A percentile compares a stretch with the other conserved stretches of the same genome.
These are phyloP conservation scores for Cydia strobilella DNA, from an alignment of 1,140 invertebrate genomes.

Conservation along the genomic window DNA sequence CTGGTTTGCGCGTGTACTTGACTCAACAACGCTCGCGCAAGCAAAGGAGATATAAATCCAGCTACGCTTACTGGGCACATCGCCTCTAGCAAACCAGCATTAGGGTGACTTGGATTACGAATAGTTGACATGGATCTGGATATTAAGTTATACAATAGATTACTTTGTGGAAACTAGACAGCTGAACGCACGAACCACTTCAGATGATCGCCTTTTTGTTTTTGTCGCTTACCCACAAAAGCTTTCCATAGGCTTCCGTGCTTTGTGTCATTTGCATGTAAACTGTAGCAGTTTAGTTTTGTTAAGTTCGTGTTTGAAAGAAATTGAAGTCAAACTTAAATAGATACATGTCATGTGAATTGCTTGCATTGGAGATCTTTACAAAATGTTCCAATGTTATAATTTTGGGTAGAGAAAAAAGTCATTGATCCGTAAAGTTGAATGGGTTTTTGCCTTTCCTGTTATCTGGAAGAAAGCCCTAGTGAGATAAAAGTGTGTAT, in stretches of 20 bases:
- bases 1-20: not conserved
- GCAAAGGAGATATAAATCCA: not conserved
- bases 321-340: not conserved
- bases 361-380: slow-evolving; percentile 15
- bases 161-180: not conserved
- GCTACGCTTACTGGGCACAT: not conserved
- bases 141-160: not conserved
- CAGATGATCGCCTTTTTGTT: not conserved
- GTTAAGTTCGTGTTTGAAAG: slow-evolving; percentile 17
- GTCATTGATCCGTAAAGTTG: slow-evolving; percentile 28
- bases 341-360: slow-evolving; percentile 10
- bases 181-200: not conserved
- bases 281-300: not conserved
- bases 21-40: not conserved
- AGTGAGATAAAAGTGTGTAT: slow-evolving; percentile 45
- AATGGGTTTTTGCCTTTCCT: slow-evolving; percentile 41
- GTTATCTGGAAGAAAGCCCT: slow-evolving; percentile 47
- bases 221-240: not conserved
- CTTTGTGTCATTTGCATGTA: slow-evolving; percentile 16
- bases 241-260: slow-evolving; percentile 3
- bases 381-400: slow-evolving; percentile 15
- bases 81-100: not conserved
- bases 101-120: not conserved
- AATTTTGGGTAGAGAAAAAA: not conserved
- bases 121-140: not conserved